A percentile compares a stretch with the other conserved stretches of the same genome.
Evolutionary conservation across 2,888 invertebrate genomes (phyloP).

Genomic region (Pollenia griseotomentosa): DNA sequence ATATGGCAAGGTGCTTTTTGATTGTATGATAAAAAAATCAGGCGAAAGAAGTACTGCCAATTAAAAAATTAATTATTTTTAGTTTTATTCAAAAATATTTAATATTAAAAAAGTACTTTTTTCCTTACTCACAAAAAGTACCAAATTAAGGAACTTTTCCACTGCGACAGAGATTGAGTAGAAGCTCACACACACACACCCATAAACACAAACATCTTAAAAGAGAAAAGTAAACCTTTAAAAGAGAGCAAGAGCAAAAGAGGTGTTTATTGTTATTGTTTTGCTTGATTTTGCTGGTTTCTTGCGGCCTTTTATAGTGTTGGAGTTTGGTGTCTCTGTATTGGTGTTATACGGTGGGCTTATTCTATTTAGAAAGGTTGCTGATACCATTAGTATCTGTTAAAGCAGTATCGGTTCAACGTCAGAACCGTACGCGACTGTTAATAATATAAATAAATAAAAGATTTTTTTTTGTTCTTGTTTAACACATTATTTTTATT

Average conservation of each 20-base stretch:
- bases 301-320: conserved; percentile 56
- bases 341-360: conserved; percentile 59
- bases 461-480: conserved; percentile 17
- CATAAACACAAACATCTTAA: conserved; percentile 47
- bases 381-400: conserved; percentile 78
- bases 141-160: not conserved
- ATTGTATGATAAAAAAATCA: too few species aligned
- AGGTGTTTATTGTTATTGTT: conserved; percentile 54
- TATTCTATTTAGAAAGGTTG: conserved; percentile 82
- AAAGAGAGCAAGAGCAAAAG: conserved; percentile 42
- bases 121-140: not conserved
- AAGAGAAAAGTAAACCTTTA: not conserved
- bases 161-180: not conserved
- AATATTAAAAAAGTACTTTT: conserved; percentile 6
- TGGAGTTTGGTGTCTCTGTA: conserved; percentile 65
- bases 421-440: conserved; percentile 80
- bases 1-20: too few species aligned
- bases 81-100: not conserved
- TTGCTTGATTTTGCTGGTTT: conserved; percentile 37
- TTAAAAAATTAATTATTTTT: too few species aligned
- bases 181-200: conserved; percentile 49
- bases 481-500: conserved; percentile 26
- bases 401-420: conserved; percentile 83
- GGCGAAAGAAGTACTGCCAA: too few species aligned
- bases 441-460: conserved; percentile 9